Evolutionary conservation across 2,797 vertebrate genomes (phyloP).

Genomic region (Chelmon rostratus): DNA sequence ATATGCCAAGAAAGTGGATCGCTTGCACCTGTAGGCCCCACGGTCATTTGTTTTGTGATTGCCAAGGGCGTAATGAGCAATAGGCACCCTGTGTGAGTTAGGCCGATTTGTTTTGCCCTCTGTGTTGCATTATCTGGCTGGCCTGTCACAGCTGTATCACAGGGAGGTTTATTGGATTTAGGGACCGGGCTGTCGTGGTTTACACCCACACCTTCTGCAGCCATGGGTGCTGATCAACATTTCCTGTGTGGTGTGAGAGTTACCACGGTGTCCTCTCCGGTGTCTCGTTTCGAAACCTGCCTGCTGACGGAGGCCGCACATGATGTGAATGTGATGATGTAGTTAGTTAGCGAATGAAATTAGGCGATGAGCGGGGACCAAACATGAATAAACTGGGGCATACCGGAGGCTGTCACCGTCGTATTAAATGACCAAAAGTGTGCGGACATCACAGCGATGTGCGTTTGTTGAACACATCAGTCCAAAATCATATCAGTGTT

Average conservation of each 20-base stretch:
- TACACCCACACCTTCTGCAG: constrained; percentile 63
- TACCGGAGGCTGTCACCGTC: not conserved
- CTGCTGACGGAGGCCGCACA: constrained; percentile 13
- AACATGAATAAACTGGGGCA: constrained; percentile 11
- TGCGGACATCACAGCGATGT: not conserved
- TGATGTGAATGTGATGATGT: constrained; percentile 30
- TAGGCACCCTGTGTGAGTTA: constrained; percentile 52
- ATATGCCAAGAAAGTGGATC: constrained; percentile 57
- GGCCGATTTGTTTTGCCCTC: constrained; percentile 68
- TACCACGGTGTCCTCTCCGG: constrained; percentile 34
- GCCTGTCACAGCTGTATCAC: constrained; percentile 74
- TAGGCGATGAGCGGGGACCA: constrained; percentile 19
- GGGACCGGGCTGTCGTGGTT: constrained; percentile 53
- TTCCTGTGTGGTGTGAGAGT: constrained; percentile 44
- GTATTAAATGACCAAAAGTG: not conserved
- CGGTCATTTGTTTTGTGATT: constrained; percentile 73
- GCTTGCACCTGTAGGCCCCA: constrained; percentile 62
- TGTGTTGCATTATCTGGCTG: constrained; percentile 73
- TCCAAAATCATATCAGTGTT: not conserved
- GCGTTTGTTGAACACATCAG: not conserved
- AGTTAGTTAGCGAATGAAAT: constrained; percentile 32
- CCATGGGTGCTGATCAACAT: constrained; percentile 64
- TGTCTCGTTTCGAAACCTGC: constrained; percentile 46
- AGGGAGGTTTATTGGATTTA: constrained; percentile 74
- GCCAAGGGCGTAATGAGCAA: constrained; percentile 66